Conservation (phyloP, 2,797 vertebrate species). For the Eupleurogrammus muticus region DNA sequence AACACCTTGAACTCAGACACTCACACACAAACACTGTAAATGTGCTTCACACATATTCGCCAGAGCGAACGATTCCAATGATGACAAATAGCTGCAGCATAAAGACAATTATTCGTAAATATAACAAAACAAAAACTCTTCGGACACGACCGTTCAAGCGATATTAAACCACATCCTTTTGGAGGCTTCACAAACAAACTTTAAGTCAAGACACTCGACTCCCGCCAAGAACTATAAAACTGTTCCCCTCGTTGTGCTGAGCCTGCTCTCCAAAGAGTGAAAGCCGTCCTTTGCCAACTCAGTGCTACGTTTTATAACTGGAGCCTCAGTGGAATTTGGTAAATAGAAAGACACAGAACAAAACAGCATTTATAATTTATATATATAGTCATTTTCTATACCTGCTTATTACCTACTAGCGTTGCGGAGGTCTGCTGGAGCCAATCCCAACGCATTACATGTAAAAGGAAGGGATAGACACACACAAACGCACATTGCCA, state of each 20-base stretch:
- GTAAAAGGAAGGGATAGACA: too few relatives aligned
- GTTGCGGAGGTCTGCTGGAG: too few relatives aligned
- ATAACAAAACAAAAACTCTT: too few relatives aligned
- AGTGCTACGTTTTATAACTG: conserved; percentile 58
- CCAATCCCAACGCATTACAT: too few relatives aligned
- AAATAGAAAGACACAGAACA: conserved; percentile 57
- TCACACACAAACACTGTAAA: neutral
- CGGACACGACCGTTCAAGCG: neutral
- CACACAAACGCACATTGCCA: too few relatives aligned
- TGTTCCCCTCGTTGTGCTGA: conserved; percentile 34
- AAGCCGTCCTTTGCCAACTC: conserved; percentile 39
- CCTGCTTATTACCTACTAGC: too few relatives aligned
- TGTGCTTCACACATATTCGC: neutral
- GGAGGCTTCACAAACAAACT: conserved; percentile 7
- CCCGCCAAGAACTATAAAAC: conserved; percentile 13
- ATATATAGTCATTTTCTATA: too few relatives aligned
- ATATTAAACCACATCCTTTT: neutral
- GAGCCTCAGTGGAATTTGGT: conserved; percentile 50
- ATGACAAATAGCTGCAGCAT: conserved; percentile 8
- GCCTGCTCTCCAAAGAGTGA: conserved; percentile 34
- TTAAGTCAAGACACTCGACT: conserved; percentile 24
- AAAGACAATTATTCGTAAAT: too few relatives aligned
- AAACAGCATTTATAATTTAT: conserved; percentile 66
- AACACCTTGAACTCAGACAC: neutral
- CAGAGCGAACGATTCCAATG: neutral